These are phyloP conservation scores for Sycobia sp. DNA, from an alignment of 1,140 invertebrate genomes.

Conservation along the genomic window DNA sequence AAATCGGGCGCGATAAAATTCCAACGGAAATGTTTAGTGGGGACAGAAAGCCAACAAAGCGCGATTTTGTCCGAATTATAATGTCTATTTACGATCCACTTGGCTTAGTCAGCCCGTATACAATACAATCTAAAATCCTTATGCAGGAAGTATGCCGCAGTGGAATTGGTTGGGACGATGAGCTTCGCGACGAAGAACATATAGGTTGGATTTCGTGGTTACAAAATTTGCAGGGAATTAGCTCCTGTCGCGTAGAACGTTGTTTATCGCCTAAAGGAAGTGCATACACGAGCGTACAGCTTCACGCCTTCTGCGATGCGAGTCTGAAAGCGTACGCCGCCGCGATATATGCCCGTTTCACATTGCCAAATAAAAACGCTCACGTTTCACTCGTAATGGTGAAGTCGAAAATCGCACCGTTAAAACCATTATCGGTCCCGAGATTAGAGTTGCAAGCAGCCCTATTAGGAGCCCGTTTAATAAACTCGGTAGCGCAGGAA, in stretches of 20 bases:
- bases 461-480: not conserved
- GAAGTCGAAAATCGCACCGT: not conserved
- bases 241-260: not conserved
- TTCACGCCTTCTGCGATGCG: not conserved
- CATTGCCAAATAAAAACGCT: too few relatives aligned
- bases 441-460: constrained; percentile 1
- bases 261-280: not conserved
- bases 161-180: constrained; percentile 38
- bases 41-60: not conserved
- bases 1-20: not conserved
- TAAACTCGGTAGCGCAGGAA: not conserved
- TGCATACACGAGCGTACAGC: not conserved
- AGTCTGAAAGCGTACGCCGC: not conserved
- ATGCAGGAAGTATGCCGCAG: constrained; percentile 36
- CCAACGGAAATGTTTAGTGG: too few relatives aligned
- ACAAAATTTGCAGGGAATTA: not conserved
- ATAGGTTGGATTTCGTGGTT: not conserved
- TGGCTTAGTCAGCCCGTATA: not conserved
- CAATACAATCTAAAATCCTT: constrained; percentile 30
- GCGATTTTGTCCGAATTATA: not conserved
- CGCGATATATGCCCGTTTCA: not conserved
- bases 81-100: constrained; percentile 4
- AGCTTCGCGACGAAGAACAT: not conserved
- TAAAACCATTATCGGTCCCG: not conserved
- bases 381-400: not conserved